Evolutionary conservation across 2,797 vertebrate genomes (phyloP), one percentile per base, ranked within the genome.

Genomic region (Pelodytes ibericus): DNA sequence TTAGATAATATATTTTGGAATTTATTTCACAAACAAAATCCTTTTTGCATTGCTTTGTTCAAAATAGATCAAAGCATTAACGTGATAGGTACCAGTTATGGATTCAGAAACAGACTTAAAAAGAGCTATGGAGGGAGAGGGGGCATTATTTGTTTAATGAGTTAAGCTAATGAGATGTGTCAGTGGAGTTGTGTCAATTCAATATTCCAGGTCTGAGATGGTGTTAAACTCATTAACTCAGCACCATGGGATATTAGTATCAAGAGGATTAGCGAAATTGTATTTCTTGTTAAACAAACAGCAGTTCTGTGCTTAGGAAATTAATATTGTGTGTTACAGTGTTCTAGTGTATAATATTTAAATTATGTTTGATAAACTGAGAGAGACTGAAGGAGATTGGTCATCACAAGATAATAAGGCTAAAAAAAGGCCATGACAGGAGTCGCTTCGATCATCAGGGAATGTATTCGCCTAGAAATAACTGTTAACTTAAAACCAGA

Each of bases 151-250:
- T 36, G 22, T 56, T 26, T 41, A 56, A 73, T 64, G 30, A 64
- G 49, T 63, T 73, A 16, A 33, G 31, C 2, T 73, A 57, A 64
- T 65, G 30, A 73, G 16, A 64, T 29, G 16, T 22, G 29, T 62
- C 41, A 61, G 60, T 72, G 47, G 33, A 36, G 36, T 64, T 73
- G 22, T 63, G 44, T 36, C 61, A 36, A 41, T 53, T 72, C 20
- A 63, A 64, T 53, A 53, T 63, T 22, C 15, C n/a, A 53, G 44
- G 24, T 71, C 44, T 56, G 22, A 62, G 44, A 9, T 72, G 22
- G 36, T 72, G 47, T 72, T 62, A 31, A 51, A 25, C 41, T 31
- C n/a, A 59, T 72, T 41, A 25, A 53, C 61, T 51, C 63, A 22
- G 51, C 51, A 44, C 41, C 15, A 39, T 44, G 36, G 39, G 63